Evolutionary conservation across 2,797 vertebrate species (phyloP).

Genomic region (Onychomys arenicola): DNA sequence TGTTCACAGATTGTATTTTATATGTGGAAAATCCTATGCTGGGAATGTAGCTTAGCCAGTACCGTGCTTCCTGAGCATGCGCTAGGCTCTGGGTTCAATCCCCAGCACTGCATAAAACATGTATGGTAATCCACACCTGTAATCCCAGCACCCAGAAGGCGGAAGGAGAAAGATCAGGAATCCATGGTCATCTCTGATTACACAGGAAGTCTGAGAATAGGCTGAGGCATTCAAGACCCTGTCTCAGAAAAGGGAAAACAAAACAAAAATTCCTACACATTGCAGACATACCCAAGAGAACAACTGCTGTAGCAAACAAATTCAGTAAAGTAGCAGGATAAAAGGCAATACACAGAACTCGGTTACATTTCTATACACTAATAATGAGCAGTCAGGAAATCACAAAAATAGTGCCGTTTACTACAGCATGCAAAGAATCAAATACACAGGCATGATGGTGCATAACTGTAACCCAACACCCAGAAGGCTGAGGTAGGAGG

Average conservation of each 20-base stretch:
- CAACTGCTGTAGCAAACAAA: background rate
- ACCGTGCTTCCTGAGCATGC: background rate
- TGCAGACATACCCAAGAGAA: background rate
- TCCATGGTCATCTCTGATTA: background rate
- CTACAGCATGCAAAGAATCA: conserved; percentile 16
- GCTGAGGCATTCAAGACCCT: background rate
- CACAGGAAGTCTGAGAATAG: background rate
- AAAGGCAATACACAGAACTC: background rate
- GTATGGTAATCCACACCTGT: too few relatives aligned
- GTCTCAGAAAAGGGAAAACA: background rate
- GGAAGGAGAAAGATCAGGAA: background rate
- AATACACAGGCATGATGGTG: background rate
- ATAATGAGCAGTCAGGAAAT: background rate
- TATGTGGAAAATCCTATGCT: background rate
- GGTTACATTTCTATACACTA: background rate
- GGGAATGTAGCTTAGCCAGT: background rate
- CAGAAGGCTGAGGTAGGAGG: background rate
- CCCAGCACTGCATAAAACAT: background rate
- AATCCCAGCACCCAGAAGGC: background rate
- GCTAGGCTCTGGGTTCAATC: background rate
- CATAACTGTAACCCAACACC: background rate
- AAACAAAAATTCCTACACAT: background rate
- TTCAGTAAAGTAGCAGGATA: background rate
- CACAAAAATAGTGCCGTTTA: conserved; percentile 5
- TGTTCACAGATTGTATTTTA: background rate